Base-by-base conservation (phyloP, 2,888 invertebrate genomes). In the Diarsia mendica region DNA sequence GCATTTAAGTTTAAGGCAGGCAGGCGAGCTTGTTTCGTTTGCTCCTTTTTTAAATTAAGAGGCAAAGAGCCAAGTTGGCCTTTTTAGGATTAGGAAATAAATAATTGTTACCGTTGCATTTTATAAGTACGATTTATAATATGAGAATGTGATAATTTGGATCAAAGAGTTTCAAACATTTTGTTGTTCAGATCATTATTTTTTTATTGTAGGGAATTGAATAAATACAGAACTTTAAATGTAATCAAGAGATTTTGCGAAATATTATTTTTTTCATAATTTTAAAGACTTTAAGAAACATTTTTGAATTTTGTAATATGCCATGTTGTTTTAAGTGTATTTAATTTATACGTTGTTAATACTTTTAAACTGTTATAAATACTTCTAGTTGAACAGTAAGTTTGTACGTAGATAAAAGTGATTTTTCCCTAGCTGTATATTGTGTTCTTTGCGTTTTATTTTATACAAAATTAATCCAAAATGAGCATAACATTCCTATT, bases 31-130 rank as follows among this genome's bases (percentile, higher is more conserved):
- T 85, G 82, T 72, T 78, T 79, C 67, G 53, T 85, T 77, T 78
- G 77, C 75, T 72, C n/a, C 53, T 69, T 79, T 18, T 79, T 70
- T n/a, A 39, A 49, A 75, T 64, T 75, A 69, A 75, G 72, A 74
- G 65, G 69, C 82, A 72, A 79, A 71, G 81, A 75, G 72, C 67
- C 80, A 78, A 72, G 77, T 70, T 80, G 46, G 77, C 80, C 67
- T 67, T 72, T 69, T 67, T 74, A 80, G 58, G 33, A 46, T 72
- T 72, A 68, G 49, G 67, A 78, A 33, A 2, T 48, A 49, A 75
- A 58, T 75, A 66, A 73, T 81, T 81, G 83, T 83, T 83, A 83
- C 82, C 83, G 82, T 83, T 83, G 82, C 77, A 82, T 83, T 83
- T 83, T 77, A 68, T 71, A 80, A 66, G 65, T 80, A 72, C 53